Conservation (phyloP, 2,113 vertebrate species). For the Gallinago paraguaiae region DNA sequence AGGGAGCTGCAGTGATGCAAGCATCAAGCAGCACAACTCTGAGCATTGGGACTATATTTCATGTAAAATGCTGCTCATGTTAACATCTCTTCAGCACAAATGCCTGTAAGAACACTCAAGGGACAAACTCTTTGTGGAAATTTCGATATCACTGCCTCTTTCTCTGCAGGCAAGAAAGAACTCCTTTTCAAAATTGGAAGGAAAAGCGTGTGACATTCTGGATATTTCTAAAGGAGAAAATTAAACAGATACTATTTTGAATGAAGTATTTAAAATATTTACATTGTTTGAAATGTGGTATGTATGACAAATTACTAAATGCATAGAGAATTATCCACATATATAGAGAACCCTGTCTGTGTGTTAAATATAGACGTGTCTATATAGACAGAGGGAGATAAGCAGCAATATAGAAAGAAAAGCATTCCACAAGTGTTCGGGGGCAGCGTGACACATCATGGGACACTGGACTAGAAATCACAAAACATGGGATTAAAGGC, state of each 20-base stretch:
- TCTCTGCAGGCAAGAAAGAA: slow-evolving; percentile 31
- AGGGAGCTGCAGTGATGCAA: not conserved
- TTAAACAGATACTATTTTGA: not conserved
- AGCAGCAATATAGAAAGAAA: not conserved
- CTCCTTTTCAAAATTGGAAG: slow-evolving; percentile 17
- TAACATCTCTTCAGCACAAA: slow-evolving; percentile 61
- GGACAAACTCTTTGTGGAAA: slow-evolving; percentile 44
- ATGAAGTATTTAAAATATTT: not conserved
- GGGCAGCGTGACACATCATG: not conserved
- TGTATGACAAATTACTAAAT: not conserved
- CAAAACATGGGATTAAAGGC: not conserved
- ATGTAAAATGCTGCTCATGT: slow-evolving; percentile 35
- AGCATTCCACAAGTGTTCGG: not conserved
- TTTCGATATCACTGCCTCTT: not conserved
- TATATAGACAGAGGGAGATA: not conserved
- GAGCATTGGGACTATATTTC: slow-evolving; percentile 33
- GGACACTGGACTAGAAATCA: not conserved
- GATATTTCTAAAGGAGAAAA: slow-evolving; percentile 40
- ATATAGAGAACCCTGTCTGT: not conserved
- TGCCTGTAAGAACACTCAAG: slow-evolving; percentile 54
- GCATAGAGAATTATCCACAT: not conserved
- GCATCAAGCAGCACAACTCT: not conserved
- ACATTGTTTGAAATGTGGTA: not conserved
- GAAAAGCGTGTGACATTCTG: not conserved
- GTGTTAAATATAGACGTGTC: not conserved